These are phyloP conservation scores for Columba janthina DNA, from an alignment of 2,113 vertebrate genomes.

Conservation along the genomic window DNA sequence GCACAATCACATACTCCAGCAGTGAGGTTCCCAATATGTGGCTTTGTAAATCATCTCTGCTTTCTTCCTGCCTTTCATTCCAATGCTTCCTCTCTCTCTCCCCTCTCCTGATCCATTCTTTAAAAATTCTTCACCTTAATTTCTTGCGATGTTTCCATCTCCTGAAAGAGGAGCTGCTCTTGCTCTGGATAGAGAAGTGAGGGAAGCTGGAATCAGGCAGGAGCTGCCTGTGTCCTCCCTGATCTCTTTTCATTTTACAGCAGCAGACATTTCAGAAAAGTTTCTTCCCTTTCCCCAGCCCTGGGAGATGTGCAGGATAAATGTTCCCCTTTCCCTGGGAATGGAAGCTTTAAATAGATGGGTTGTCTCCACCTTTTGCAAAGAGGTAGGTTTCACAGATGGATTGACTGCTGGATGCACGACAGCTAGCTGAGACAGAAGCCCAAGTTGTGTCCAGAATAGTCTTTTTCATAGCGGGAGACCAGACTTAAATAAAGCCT, in stretches of 20 bases:
- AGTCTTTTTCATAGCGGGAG: neutral
- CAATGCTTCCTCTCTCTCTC: neutral
- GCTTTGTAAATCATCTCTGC: neutral
- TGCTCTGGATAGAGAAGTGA: neutral
- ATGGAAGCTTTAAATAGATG: neutral
- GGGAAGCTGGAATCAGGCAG: neutral
- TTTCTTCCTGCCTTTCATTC: conserved; percentile 2
- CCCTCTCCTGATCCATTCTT: neutral
- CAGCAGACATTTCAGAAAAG: neutral
- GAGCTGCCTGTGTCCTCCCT: neutral
- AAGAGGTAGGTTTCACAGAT: neutral
- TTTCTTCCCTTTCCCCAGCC: neutral
- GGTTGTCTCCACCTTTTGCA: neutral
- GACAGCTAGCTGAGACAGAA: neutral
- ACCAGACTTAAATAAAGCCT: neutral
- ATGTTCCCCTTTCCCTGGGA: neutral
- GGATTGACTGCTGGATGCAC: neutral
- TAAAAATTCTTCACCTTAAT: neutral
- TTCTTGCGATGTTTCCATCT: neutral
- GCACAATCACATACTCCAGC: neutral
- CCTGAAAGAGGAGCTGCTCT: neutral
- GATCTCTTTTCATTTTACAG: neutral
- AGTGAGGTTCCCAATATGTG: neutral
- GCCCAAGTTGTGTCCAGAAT: neutral
- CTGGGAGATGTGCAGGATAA: neutral